phyloP scores from a whole-genome alignment of 2,113 vertebrate genomes.

The Empidonax traillii region DNA sequence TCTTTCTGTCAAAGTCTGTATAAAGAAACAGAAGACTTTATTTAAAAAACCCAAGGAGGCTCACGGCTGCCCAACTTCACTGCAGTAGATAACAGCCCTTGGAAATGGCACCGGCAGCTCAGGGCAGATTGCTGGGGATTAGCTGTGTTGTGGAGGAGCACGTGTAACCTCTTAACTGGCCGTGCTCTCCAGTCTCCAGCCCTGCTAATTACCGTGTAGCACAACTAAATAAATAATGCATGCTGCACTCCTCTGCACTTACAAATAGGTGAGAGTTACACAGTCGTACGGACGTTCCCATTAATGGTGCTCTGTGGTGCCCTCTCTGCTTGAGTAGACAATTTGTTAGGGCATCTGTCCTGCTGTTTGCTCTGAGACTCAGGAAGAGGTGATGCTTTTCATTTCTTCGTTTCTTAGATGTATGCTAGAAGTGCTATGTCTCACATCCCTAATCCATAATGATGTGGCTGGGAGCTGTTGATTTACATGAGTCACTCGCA shows the following conservation, averaged over 20 bases:
- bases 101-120: neutral
- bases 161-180: neutral
- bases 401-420: neutral
- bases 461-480: neutral
- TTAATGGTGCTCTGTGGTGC: neutral
- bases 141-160: neutral
- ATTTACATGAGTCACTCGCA: neutral
- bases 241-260: neutral
- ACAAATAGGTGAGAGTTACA: neutral
- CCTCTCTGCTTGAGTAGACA: neutral
- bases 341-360: neutral
- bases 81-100: neutral
- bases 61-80: neutral
- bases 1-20: neutral
- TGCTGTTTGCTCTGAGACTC: neutral
- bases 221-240: constrained; percentile 33
- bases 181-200: neutral
- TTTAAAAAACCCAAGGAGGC: neutral
- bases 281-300: neutral
- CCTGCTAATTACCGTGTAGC: constrained; percentile 27
- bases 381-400: neutral
- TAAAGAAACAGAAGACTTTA: neutral
- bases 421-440: neutral
- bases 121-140: neutral
- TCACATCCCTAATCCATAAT: neutral